Conservation (phyloP, 2,888 invertebrate species). For the Scrobipalpa atriplicella region DNA sequence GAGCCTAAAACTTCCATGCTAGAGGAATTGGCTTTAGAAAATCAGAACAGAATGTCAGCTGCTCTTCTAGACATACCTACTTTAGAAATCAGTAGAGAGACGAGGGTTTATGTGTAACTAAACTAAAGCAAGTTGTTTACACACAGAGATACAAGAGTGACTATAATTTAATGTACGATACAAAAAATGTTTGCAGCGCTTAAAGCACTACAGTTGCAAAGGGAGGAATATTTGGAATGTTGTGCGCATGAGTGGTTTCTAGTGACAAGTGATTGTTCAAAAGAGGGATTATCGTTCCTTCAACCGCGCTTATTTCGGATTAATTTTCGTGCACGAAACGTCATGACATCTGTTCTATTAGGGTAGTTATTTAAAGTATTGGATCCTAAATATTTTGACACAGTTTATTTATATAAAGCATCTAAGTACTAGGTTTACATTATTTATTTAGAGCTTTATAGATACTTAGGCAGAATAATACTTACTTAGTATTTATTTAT, state of each 20-base stretch:
- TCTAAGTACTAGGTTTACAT: too few species aligned
- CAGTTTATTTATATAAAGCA: not conserved
- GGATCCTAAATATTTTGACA: slow-evolving; percentile 21
- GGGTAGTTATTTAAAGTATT: slow-evolving; percentile 34
- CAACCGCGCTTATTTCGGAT: slow-evolving; percentile 58
- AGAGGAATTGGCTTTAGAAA: too few species aligned
- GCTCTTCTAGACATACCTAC: too few species aligned
- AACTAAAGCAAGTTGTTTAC: too few species aligned
- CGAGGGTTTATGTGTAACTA: too few species aligned
- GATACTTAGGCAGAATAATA: too few species aligned
- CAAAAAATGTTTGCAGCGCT: slow-evolving; percentile 7
- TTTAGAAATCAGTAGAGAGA: too few species aligned
- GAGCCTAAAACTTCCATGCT: too few species aligned
- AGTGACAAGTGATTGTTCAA: slow-evolving; percentile 72
- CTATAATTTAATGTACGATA: not conserved
- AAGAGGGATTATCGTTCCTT: slow-evolving; percentile 63
- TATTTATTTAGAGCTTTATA: too few species aligned
- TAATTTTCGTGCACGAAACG: slow-evolving; percentile 63
- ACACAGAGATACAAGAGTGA: too few species aligned
- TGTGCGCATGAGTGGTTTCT: slow-evolving; percentile 57
- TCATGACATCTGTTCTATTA: slow-evolving; percentile 71
- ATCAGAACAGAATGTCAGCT: too few species aligned
- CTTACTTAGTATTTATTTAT: too few species aligned
- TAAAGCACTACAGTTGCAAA: slow-evolving; percentile 24
- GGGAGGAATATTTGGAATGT: slow-evolving; percentile 27